Conservation (phyloP, 2,888 invertebrate genomes). For the Octodonta nipae region DNA sequence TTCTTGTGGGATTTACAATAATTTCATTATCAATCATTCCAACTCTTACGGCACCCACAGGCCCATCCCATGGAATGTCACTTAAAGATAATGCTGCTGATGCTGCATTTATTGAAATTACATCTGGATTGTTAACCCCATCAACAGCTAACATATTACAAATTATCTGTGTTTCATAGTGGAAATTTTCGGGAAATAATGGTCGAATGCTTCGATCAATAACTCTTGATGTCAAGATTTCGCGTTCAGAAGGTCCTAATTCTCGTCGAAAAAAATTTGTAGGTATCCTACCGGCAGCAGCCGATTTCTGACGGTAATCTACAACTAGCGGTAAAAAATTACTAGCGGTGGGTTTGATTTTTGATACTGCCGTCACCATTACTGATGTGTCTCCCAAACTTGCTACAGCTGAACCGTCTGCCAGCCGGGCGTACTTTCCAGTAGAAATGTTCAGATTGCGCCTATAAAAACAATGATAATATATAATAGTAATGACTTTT, state of each 20-base stretch:
- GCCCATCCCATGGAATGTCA: constrained; percentile 93
- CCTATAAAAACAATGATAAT: constrained; percentile 35
- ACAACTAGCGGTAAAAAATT: constrained; percentile 70
- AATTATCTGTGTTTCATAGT: constrained; percentile 49
- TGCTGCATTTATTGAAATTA: constrained; percentile 86
- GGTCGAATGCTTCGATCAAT: constrained; percentile 87
- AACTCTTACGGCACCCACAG: constrained; percentile 84
- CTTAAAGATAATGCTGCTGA: constrained; percentile 84
- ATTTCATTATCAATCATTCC: constrained; percentile 67
- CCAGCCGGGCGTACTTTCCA: constrained; percentile 74
- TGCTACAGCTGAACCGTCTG: constrained; percentile 79
- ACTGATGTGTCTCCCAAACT: constrained; percentile 79
- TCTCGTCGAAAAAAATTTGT: constrained; percentile 88
- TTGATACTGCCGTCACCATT: constrained; percentile 80
- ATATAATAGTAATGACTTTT: constrained; percentile 1
- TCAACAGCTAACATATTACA: constrained; percentile 91
- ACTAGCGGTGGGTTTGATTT: constrained; percentile 46
- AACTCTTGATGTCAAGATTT: constrained; percentile 80
- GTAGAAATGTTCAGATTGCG: constrained; percentile 52
- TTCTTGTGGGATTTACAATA: constrained; percentile 73
- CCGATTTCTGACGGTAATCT: constrained; percentile 88
- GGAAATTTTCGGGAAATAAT: constrained; percentile 65
- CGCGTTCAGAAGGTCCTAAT: constrained; percentile 69
- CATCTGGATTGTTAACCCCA: constrained; percentile 73
- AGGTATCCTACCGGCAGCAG: constrained; percentile 93